Conservation (phyloP, 2,113 vertebrate species). For the Eudorcas thomsonii region DNA sequence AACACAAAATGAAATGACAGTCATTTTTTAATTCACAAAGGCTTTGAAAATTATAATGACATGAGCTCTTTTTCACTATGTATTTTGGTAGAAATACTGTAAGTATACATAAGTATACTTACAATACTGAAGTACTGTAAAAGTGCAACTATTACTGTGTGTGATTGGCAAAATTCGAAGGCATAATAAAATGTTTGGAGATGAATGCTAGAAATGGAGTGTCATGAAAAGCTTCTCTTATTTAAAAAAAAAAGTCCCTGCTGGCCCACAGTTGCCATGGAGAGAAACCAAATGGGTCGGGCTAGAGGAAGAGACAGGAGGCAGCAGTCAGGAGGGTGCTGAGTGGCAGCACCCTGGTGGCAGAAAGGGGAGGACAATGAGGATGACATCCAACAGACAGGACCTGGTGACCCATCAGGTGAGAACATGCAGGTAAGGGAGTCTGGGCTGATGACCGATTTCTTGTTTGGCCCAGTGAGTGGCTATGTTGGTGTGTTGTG, state of each 20-base stretch:
- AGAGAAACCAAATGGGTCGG: background rate
- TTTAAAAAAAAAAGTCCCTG: background rate
- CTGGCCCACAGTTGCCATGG: background rate
- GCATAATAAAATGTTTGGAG: background rate
- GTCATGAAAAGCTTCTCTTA: background rate
- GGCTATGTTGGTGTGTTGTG: too few relatives aligned
- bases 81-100: background rate
- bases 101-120: too few relatives aligned
- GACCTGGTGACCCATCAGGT: background rate
- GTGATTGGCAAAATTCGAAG: background rate
- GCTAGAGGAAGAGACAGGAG: background rate
- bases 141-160: background rate
- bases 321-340: background rate
- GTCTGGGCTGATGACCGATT: background rate
- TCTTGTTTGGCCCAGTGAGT: background rate
- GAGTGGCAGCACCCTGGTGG: background rate
- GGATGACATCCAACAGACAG: background rate
- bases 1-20: background rate
- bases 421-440: background rate
- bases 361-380: background rate
- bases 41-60: background rate
- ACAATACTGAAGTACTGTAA: background rate
- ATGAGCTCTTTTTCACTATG: background rate
- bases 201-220: background rate
- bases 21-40: background rate